Evolutionary conservation across 2,888 invertebrate genomes (phyloP).

Genomic region (Dryadula phaetusa): DNA sequence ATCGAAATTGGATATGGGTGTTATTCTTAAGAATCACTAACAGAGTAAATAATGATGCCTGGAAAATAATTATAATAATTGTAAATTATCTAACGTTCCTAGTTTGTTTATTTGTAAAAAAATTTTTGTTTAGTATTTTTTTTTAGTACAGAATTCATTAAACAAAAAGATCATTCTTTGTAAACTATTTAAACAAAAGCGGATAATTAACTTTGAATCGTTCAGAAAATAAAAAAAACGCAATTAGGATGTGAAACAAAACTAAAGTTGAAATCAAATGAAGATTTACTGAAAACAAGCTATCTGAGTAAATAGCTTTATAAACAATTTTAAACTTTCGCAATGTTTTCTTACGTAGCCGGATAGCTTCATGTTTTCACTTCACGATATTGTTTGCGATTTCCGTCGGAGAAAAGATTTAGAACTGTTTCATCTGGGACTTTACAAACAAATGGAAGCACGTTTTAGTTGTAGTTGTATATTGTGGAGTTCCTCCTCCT

Average conservation of each 20-base stretch:
- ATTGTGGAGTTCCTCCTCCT: constrained; percentile 19
- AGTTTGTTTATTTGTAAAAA: too few species aligned
- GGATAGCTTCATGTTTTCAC: constrained; percentile 37
- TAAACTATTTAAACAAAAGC: neutral
- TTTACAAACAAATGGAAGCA: constrained; percentile 32
- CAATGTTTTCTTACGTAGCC: constrained; percentile 25
- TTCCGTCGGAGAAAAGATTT: constrained; percentile 34
- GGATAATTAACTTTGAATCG: neutral
- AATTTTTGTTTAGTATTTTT: too few species aligned
- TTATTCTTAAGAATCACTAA: neutral
- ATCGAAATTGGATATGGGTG: neutral
- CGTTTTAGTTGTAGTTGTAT: constrained; percentile 29
- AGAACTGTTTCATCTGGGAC: constrained; percentile 34
- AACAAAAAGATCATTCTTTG: too few species aligned
- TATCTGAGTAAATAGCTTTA: constrained; percentile 24
- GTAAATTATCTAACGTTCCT: too few species aligned
- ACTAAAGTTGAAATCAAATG: neutral
- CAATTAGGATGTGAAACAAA: constrained; percentile 4
- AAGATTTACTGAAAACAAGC: constrained; percentile 14
- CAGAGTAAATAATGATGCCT: neutral
- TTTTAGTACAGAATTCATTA: too few species aligned
- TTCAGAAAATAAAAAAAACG: neutral
- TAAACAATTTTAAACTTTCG: constrained; percentile 24
- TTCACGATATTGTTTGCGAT: constrained; percentile 40
- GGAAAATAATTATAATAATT: too few species aligned